phyloP scores from a whole-genome alignment of 23 tunicate genomes.

The Pegea sp. region DNA sequence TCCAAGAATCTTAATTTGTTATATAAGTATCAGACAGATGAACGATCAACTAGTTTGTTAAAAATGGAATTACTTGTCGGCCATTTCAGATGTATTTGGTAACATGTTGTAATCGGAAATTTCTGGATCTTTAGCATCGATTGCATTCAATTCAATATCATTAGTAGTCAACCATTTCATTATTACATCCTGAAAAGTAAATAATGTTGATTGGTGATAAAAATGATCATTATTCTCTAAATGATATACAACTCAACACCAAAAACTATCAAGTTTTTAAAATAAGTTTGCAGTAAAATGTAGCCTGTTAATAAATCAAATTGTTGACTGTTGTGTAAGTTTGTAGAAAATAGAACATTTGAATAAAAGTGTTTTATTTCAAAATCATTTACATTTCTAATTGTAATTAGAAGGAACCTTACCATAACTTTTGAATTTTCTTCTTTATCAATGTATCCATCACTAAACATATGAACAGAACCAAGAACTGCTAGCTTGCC shows the following conservation, averaged over 20 bases:
- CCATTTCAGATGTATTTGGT: conserved; percentile 46
- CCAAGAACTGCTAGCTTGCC: conserved; percentile 96
- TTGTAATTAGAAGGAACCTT: conserved; percentile 4
- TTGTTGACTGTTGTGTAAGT: too few relatives aligned
- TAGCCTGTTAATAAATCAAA: too few relatives aligned
- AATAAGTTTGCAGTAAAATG: too few relatives aligned
- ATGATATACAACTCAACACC: too few relatives aligned
- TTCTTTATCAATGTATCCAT: conserved; percentile 81
- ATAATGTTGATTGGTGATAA: too few relatives aligned
- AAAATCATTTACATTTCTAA: too few relatives aligned
- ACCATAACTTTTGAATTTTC: conserved; percentile 87
- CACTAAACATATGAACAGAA: conserved; percentile 86
- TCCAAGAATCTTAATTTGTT: not conserved
- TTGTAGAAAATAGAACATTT: too few relatives aligned
- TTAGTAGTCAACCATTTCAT: conserved; percentile 68
- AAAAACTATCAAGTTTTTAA: too few relatives aligned
- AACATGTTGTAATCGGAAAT: conserved; percentile 87
- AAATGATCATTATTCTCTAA: too few relatives aligned
- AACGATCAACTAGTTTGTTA: not conserved
- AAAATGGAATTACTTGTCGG: conserved; percentile 20
- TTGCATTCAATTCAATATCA: conserved; percentile 57
- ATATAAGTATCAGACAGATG: not conserved
- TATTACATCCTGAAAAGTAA: conserved; percentile 82
- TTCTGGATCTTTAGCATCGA: conserved; percentile 93
- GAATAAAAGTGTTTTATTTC: too few relatives aligned